These are phyloP conservation scores for Palythoa grandiflora DNA, from an alignment of 92 coral and sea anemone genomes.

Conservation along the genomic window DNA sequence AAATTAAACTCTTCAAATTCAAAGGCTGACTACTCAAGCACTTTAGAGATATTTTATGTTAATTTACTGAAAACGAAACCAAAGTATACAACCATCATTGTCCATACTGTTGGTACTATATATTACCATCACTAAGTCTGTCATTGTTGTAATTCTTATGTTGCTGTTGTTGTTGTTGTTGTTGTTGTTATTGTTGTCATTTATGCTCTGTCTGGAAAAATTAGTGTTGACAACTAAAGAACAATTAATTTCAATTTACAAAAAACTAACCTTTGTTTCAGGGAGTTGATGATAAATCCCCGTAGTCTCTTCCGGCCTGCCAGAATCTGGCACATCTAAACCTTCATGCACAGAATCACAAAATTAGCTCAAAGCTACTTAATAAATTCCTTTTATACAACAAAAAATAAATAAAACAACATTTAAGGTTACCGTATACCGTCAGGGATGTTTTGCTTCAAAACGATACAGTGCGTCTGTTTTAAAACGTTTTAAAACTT, in stretches of 20 bases:
- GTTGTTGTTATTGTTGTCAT: background rate
- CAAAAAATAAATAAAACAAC: background rate
- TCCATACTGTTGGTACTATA: no score
- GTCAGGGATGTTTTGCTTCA: no score
- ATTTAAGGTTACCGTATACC: no score
- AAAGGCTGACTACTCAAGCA: no score
- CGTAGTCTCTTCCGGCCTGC: conserved; percentile 31
- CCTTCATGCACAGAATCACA: conserved; percentile 6
- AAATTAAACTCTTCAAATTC: no score
- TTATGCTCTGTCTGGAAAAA: background rate
- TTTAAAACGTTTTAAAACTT: no score
- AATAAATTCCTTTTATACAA: background rate
- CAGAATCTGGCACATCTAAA: conserved; percentile 39
- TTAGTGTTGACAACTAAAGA: background rate
- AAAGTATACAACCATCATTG: no score
- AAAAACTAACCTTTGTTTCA: conserved; percentile 45
- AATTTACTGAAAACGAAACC: no score
- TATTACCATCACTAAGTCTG: background rate
- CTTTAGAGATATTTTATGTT: no score
- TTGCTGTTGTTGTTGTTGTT: background rate
- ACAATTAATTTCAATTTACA: background rate
- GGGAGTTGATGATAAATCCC: conserved; percentile 61
- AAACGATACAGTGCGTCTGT: no score
- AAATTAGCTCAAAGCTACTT: background rate
- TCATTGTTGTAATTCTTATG: no score